Base-by-base conservation (phyloP, 1,140 invertebrate species). In the Drosophila serrata region DNA sequence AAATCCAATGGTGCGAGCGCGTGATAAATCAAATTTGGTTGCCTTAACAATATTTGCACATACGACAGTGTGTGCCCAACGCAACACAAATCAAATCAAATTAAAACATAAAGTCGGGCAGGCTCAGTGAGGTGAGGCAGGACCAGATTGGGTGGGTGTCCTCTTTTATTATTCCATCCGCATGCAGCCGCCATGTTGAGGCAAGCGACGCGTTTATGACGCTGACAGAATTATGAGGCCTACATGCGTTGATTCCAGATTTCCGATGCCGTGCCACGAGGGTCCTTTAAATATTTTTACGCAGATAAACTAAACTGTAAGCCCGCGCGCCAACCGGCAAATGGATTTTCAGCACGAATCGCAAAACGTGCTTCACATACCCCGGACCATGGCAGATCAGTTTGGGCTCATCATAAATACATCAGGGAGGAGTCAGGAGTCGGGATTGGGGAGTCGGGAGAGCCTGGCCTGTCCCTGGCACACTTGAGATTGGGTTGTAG, bases 51-150 rank as follows among this genome's bases (percentile, higher is more conserved):
- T 88, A 88, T 88, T 88, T 90, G 81, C 85, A 81, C 82, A 87
- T 87, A 81, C 87, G 73, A 78, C 79, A 81, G 45, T 61, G 81
- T 77, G 75, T 75, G 75, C 81, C 75, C 65, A 86, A 82, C 88
- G 80, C 85, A 91, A 86, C 90, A 91, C 90, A 91, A 91, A 91
- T 91, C 90, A 91, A 91, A 91, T 91, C 90, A 91, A 91, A 91
- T 91, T 91, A 91, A 91, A 91, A 91, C 90, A 91, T 91, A 90
- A 90, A 90, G 78, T 67, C 73, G 43, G 55, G 55, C 74, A 22
- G 53, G 57, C 86, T 67, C 58, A 68, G 17, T 57, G 29, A 49
- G 29, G 60, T 19, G 40, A 29, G 53, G 48, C 48, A 9, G 22
- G 33, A n/a, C 37, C 65, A 67, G 56, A 64, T 78, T 75, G 82